Percentiles rank a stretch among this genome's conserved stretches.
Conservation (phyloP, 2,888 invertebrate genomes). For the Cyaniris semiargus region DNA sequence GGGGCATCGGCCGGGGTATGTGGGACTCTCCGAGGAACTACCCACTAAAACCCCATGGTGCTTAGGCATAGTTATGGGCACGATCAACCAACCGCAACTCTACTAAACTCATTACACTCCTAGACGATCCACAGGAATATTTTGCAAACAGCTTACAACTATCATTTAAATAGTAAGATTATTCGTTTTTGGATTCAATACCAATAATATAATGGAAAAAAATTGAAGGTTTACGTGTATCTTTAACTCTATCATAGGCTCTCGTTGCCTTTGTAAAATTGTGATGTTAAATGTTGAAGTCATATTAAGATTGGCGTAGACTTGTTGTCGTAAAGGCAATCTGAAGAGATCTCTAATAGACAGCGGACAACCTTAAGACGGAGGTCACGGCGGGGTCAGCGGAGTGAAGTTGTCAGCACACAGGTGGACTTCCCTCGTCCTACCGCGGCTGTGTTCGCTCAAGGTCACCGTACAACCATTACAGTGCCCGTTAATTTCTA, state of each 20-base stretch:
- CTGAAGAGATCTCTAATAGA: not conserved
- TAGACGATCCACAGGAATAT: not conserved
- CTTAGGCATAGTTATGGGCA: too few relatives aligned
- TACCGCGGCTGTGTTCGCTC: not conserved
- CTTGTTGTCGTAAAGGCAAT: not conserved
- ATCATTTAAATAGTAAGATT: not conserved
- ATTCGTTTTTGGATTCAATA: too few relatives aligned
- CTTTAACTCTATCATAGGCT: too few relatives aligned
- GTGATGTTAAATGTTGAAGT: too few relatives aligned
- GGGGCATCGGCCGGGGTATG: too few relatives aligned
- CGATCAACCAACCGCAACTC: too few relatives aligned
- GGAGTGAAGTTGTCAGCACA: not conserved
- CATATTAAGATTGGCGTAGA: too few relatives aligned
- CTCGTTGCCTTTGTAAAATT: too few relatives aligned
- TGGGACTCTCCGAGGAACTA: too few relatives aligned
- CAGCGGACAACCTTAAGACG: not conserved
- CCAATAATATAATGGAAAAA: too few relatives aligned
- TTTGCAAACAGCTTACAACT: not conserved
- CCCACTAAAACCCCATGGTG: too few relatives aligned
- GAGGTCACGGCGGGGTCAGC: slow-evolving; percentile 13
- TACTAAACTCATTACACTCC: not conserved
- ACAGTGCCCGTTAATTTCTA: not conserved
- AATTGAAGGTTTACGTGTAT: too few relatives aligned
- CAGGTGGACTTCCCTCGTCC: slow-evolving; percentile 3
- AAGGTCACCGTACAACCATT: not conserved